Evolutionary conservation across 2,797 vertebrate species (phyloP).

Genomic region (Acrossocheilus fasciatus): DNA sequence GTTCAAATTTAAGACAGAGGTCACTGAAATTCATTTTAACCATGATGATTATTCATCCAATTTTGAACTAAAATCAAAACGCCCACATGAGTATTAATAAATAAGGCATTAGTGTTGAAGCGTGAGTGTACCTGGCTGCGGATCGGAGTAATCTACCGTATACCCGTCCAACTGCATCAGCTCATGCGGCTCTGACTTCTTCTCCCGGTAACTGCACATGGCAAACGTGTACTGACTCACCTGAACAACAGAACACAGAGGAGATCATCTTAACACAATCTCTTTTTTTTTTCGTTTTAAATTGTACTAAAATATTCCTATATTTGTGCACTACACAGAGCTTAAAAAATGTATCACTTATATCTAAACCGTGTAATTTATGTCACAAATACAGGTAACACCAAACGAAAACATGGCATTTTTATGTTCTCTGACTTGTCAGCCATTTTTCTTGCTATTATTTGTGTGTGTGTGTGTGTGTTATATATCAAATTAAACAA

Average conservation of each 20-base stretch:
- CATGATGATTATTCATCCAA: background rate
- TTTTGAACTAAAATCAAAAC: background rate
- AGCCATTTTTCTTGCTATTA: background rate
- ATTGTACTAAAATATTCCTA: background rate
- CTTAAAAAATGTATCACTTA: background rate
- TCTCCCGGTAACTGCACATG: slow-evolving; percentile 98
- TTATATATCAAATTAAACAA: background rate
- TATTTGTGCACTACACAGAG: background rate
- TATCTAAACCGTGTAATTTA: background rate
- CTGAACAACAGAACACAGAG: background rate
- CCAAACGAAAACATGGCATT: background rate
- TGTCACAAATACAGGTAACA: background rate
- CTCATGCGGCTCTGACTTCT: slow-evolving; percentile 96
- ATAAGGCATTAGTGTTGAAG: background rate
- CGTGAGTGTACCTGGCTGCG: slow-evolving; percentile 84
- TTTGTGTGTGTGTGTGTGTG: background rate
- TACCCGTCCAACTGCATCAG: slow-evolving; percentile 98
- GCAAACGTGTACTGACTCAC: slow-evolving; percentile 94
- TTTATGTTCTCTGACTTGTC: background rate
- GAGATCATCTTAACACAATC: background rate
- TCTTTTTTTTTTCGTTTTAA: background rate
- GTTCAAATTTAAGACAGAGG: background rate
- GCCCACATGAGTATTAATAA: background rate
- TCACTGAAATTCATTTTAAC: background rate
- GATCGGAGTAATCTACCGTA: slow-evolving; percentile 95